A percentile compares a stretch with the other conserved stretches of the same genome.
These are phyloP conservation scores for Cinclus cinclus DNA, from an alignment of 2,113 vertebrate species.

Conservation along the genomic window DNA sequence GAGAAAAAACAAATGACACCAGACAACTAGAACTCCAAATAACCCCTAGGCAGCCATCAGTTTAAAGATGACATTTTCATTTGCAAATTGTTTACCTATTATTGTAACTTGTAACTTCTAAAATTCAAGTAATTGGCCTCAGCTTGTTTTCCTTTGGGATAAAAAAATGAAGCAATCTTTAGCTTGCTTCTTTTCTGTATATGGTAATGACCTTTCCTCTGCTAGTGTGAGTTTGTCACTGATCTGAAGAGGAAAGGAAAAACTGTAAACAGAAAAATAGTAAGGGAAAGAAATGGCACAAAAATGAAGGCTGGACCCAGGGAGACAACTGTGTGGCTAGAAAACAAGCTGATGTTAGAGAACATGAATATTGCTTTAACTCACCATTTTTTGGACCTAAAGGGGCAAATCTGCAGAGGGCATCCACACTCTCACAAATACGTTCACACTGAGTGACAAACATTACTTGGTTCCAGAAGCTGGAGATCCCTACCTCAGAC, in stretches of 20 bases:
- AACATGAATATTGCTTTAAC: neutral
- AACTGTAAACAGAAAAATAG: neutral
- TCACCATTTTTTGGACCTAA: neutral
- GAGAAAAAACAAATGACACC: neutral
- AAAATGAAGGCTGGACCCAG: neutral
- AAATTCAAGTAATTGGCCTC: neutral
- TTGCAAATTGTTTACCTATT: constrained; percentile 5
- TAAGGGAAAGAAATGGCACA: neutral
- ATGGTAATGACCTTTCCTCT: constrained; percentile 1
- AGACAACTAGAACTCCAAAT: neutral
- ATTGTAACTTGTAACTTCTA: neutral
- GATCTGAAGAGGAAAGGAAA: neutral
- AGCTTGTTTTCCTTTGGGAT: neutral
- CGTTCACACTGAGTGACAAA: neutral
- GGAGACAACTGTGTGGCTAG: neutral
- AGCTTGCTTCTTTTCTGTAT: neutral
- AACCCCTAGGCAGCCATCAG: neutral
- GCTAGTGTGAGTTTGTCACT: neutral
- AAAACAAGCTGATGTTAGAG: neutral
- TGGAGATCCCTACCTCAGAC: neutral
- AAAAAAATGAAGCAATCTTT: neutral
- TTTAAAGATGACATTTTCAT: neutral
- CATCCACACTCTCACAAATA: neutral
- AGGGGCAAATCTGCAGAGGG: neutral
- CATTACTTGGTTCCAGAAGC: neutral